Conservation (phyloP, 2,888 invertebrate species). For the Coelinius sp. region DNA sequence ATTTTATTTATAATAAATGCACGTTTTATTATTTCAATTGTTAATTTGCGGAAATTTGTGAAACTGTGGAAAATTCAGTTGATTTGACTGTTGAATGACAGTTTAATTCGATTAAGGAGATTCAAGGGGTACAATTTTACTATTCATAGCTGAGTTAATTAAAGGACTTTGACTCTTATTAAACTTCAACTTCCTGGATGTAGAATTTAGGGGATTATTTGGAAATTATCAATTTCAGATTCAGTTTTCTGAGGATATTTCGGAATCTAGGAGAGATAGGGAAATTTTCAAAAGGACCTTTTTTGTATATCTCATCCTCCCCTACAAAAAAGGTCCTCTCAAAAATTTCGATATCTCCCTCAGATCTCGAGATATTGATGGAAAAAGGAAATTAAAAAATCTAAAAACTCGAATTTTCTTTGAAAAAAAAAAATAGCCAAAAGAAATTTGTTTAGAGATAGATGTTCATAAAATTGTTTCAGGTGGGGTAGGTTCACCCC, state of each 20-base stretch:
- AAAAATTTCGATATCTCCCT: no score
- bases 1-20: not conserved
- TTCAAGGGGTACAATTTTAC: not conserved
- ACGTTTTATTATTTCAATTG: not conserved
- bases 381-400: no score
- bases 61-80: not conserved
- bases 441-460: not conserved
- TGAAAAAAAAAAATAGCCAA: not conserved
- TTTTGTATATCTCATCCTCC: no score
- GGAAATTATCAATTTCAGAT: no score
- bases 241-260: no score
- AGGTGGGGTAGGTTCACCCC: conserved; percentile 76
- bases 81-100: not conserved
- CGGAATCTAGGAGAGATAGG: no score
- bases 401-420: not conserved
- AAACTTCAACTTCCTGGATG: not conserved
- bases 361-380: no score
- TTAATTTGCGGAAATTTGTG: not conserved
- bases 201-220: no score
- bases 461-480: conserved; percentile 66
- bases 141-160: no score
- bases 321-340: no score
- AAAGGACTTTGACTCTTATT: not conserved
- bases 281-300: no score
- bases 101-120: not conserved